A percentile compares a stretch with the other conserved stretches of the same genome.
Evolutionary conservation across 2,113 vertebrate genomes (phyloP).

Genomic region (Pseudopipra pipra): DNA sequence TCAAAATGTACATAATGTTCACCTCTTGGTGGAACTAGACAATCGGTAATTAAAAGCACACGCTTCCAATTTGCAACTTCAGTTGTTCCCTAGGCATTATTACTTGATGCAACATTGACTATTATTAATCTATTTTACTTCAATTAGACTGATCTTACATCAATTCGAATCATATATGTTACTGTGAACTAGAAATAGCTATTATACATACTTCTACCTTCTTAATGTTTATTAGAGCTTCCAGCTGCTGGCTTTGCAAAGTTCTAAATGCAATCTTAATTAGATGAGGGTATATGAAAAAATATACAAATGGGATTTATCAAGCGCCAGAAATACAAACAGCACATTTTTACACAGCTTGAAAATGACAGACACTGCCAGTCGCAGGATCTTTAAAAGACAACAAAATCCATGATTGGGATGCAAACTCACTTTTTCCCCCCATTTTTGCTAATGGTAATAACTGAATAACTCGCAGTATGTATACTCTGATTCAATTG

Average conservation of each 20-base stretch:
- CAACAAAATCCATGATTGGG: neutral
- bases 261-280: neutral
- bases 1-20: neutral
- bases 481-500: neutral
- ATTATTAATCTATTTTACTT: conserved; percentile 13
- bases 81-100: conserved; percentile 12
- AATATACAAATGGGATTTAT: neutral
- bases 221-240: neutral
- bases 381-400: neutral
- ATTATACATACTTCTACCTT: neutral
- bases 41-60: neutral
- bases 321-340: neutral
- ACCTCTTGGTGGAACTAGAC: neutral
- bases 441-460: neutral
- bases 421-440: neutral
- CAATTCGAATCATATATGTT: neutral
- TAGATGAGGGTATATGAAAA: neutral
- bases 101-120: neutral
- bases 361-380: neutral
- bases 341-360: neutral
- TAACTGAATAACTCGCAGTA: neutral
- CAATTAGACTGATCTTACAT: neutral
- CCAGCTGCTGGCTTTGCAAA: neutral
- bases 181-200: neutral
- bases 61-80: neutral